phyloP scores from a whole-genome alignment of 2,888 invertebrate genomes.

The Agonum fuliginosum region DNA sequence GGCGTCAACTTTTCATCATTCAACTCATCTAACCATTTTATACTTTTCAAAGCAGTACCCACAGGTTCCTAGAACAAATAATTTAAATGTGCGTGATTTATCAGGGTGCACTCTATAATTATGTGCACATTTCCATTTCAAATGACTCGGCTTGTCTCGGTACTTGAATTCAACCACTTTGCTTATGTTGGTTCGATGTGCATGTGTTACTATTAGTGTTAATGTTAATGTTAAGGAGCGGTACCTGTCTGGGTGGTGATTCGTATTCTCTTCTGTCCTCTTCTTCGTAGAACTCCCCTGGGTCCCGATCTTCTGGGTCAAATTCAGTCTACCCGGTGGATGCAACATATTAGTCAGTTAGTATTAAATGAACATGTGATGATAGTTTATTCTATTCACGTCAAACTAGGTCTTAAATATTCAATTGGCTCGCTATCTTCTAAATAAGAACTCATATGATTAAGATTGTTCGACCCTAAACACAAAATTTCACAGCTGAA shows the following conservation, averaged over 20 bases:
- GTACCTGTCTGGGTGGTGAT: conserved; percentile 70
- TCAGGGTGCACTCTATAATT: conserved; percentile 38
- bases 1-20: no score
- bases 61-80: neutral
- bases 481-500: no score
- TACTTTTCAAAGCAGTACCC: neutral
- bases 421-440: no score
- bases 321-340: conserved; percentile 67
- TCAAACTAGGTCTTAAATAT: no score
- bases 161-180: conserved; percentile 1
- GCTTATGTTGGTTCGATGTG: neutral
- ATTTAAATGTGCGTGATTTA: conserved; percentile 11
- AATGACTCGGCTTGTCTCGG: neutral
- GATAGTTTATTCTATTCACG: neutral
- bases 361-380: conserved; percentile 4
- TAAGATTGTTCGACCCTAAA: no score
- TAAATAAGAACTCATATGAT: no score
- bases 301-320: conserved; percentile 70
- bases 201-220: conserved; percentile 15
- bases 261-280: conserved; percentile 68
- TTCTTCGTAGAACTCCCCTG: conserved; percentile 68
- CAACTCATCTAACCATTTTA: no score
- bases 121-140: conserved; percentile 27
- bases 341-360: conserved; percentile 37
- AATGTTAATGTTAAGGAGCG: conserved; percentile 35